Evolutionary conservation across 2,113 vertebrate genomes (phyloP), one percentile per base, ranked within the genome.

Genomic region (Rhadina sibilatrix): DNA sequence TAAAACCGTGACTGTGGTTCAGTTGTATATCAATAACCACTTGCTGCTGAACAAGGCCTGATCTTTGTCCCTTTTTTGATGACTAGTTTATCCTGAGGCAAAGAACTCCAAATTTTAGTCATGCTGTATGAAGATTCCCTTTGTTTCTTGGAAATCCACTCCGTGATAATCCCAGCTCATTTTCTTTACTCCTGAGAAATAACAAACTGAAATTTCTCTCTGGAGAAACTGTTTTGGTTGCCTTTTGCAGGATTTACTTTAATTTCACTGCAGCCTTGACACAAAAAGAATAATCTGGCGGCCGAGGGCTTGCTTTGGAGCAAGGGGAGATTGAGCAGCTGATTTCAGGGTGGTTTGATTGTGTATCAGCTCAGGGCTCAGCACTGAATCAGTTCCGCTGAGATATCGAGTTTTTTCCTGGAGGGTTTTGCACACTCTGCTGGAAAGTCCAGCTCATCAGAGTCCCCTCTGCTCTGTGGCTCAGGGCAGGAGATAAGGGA

Each of bases 361-460:
- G 12, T 11, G 3, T 49, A 71, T 94, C 35, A 1, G 37, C 44
- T 35, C 0, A 0, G 30, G 76, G 65, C 92, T 91, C 89, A 85
- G 91, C 81, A 65, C 71, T 56, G 75, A 93, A 83, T 80, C 84
- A 88, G 93, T 94, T 97, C 78, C 85, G 90, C 66, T 83, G 19
- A 70, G 78, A 85, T 79, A 66, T 0, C 1, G 14, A 38, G 14
- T 9, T 88, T 84, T 84, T 83, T 89, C 12, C 40, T 93, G 88
- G 66, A 74, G 63, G 75, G 52, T 63, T 96, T 75, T 33, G 64
- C 84, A 60, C 27, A 40, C 60, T 35, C 83, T 63, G 38, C 54
- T 93, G 93, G 85, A 94, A 95, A 95, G 66, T 74, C 75, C 76
- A 88, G 9, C 66, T 87, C 53, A 37, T 72, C 65, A 30, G 65